Evolutionary conservation across 1,140 invertebrate species (phyloP), one percentile per base, ranked within the genome.

Genomic region (Druon quercuslanigerum): DNA sequence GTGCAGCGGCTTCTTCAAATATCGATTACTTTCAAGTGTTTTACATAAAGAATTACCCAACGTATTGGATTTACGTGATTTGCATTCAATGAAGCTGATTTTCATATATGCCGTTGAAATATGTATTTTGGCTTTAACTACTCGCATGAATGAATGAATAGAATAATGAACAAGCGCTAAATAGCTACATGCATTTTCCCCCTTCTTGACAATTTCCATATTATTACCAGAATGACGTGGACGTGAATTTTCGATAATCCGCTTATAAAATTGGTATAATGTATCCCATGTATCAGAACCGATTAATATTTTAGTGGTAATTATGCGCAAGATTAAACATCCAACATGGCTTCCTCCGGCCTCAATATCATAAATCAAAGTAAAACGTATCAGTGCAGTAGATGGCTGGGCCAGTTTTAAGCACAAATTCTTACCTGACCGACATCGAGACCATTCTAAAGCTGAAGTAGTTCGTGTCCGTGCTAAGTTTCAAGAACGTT

Each of bases 351-450:
- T 66, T 33, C 40, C 57, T 33, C 12, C 16, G 20, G 20, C 6
- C 57, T 66, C 57, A 14, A 60, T 66, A 33, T 14, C 25, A 66
- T 66, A 66, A 66, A 66, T 66, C 20, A 33, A 66, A 66, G 57
- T 5, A 66, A 66, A 20, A 66, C 40, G 40, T 40, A 66, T 66
- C 25, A 25, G 25, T 66, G 25, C 25, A 33, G 25, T 33, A 5
- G 25, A 3, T 3, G 25, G 25, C 25, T 33, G 25, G 25, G 25
- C 25, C 25, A 5, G 25, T 33, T 3, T 5, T 33, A 5, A 33
- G 25, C 5, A 33, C 25, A 33, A 33, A 33, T 33, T 33, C 25
- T 5, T 33, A 2, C 25, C 3, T 33, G 2, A 33, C 25, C 25
- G 25, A 33, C 25, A 33, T 33, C 25, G 25, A 33, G 25, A 33